Conservation (phyloP, 1,140 invertebrate species). For the Diachasma alloeum region DNA sequence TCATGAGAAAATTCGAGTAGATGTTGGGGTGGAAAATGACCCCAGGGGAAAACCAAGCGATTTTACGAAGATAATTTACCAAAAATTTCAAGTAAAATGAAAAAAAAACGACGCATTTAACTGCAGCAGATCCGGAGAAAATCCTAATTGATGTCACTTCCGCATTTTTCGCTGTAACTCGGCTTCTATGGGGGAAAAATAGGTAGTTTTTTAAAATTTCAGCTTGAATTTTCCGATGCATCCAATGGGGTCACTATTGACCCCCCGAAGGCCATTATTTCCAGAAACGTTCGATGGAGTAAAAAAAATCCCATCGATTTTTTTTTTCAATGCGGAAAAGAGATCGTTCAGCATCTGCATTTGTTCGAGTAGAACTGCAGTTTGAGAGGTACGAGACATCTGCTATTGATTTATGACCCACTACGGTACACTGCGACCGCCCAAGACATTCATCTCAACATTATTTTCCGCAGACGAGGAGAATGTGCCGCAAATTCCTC, state of each 20-base stretch:
- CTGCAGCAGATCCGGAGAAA: too few species aligned
- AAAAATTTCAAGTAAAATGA: too few species aligned
- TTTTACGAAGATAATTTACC: too few species aligned
- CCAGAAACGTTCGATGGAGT: neutral
- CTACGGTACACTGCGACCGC: neutral
- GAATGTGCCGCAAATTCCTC: neutral
- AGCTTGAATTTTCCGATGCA: neutral
- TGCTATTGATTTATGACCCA: neutral
- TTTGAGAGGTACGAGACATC: neutral
- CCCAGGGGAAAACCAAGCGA: too few species aligned
- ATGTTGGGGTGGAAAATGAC: too few species aligned
- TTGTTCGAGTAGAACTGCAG: neutral
- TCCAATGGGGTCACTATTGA: neutral
- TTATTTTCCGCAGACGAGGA: neutral
- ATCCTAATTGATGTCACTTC: too few species aligned
- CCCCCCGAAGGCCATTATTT: neutral
- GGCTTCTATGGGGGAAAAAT: too few species aligned
- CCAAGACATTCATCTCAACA: neutral
- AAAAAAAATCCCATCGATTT: neutral
- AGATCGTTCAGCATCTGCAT: neutral
- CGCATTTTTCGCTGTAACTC: too few species aligned
- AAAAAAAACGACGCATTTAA: too few species aligned
- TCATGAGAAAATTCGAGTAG: too few species aligned
- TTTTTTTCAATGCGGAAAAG: neutral
- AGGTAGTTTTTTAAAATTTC: too few species aligned